These are phyloP conservation scores for Pasiphila rectangulata DNA, from an alignment of 2,888 invertebrate genomes.

Conservation along the genomic window DNA sequence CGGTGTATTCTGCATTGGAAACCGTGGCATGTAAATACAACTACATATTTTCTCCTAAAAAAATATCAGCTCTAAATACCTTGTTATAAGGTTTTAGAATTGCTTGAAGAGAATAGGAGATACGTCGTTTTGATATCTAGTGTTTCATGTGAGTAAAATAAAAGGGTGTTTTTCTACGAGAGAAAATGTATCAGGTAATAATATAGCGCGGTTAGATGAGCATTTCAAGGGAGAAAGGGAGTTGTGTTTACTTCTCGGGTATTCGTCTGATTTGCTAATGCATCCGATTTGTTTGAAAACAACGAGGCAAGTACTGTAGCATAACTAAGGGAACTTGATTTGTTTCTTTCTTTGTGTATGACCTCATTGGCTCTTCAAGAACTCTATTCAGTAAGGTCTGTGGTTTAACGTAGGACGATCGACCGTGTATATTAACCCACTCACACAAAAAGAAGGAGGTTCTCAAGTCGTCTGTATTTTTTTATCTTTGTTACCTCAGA, in stretches of 20 bases:
- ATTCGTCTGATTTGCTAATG: constrained; percentile 42
- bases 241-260: constrained; percentile 50
- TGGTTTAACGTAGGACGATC: too few relatives aligned
- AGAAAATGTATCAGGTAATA: constrained; percentile 67
- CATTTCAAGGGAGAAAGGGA: constrained; percentile 51
- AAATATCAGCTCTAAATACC: not conserved
- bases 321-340: constrained; percentile 9
- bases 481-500: too few relatives aligned
- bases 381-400: too few relatives aligned
- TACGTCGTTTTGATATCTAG: constrained; percentile 15
- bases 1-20: constrained; percentile 49
- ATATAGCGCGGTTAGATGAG: constrained; percentile 58
- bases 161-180: constrained; percentile 62
- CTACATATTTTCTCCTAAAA: constrained; percentile 3
- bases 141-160: constrained; percentile 54
- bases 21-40: constrained; percentile 51
- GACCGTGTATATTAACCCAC: too few relatives aligned
- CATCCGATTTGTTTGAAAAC: constrained; percentile 41
- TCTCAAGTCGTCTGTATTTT: too few relatives aligned
- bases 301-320: constrained; percentile 34
- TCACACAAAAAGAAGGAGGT: too few relatives aligned
- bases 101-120: not conserved
- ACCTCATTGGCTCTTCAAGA: too few relatives aligned
- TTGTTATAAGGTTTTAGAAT: constrained; percentile 13
- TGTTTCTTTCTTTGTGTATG: not conserved